Percentiles rank a stretch among this genome's conserved stretches.
These are phyloP conservation scores for Caenorhabditis panamensis DNA, from an alignment of 2,888 invertebrate species.

Conservation along the genomic window DNA sequence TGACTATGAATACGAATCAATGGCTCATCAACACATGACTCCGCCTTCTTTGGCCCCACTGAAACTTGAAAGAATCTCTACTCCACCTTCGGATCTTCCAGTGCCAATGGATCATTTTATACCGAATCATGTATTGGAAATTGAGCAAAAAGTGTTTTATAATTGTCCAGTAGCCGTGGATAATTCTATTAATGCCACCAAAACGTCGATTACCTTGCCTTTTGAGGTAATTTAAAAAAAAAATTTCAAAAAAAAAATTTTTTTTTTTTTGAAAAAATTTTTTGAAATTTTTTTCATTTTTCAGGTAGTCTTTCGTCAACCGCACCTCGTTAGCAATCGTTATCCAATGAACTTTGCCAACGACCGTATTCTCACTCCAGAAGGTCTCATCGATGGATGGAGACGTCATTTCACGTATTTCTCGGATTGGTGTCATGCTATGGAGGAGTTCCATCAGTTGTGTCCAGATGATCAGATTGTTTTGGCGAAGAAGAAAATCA, in stretches of 20 bases:
- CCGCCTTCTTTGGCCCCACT: constrained; percentile 28
- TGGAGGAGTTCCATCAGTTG: constrained; percentile 63
- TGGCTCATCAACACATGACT: constrained; percentile 14
- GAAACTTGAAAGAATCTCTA: constrained; percentile 49
- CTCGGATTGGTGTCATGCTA: constrained; percentile 67
- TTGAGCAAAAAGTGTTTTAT: constrained; percentile 57
- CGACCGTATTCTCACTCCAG: constrained; percentile 56
- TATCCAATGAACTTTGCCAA: constrained; percentile 68
- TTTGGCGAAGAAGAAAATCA: constrained; percentile 62
- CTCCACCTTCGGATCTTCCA: constrained; percentile 56
- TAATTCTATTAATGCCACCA: constrained; percentile 57
- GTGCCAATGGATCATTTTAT: constrained; percentile 46
- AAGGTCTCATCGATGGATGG: constrained; percentile 70
- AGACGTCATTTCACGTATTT: constrained; percentile 68
- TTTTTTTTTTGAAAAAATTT: not conserved
- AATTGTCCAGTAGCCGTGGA: constrained; percentile 65
- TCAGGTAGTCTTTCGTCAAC: constrained; percentile 67
- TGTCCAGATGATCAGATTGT: constrained; percentile 63
- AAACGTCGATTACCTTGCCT: constrained; percentile 62
- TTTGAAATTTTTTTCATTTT: not conserved
- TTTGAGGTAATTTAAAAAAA: constrained; percentile 51
- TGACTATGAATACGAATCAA: constrained; percentile 48
- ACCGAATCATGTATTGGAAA: constrained; percentile 15
- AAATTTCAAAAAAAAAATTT: not conserved
- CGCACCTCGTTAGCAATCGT: constrained; percentile 64